Evolutionary conservation across 37 sponge, comb jelly and placozoan genomes (phyloP), one percentile per base, ranked within the genome.

Genomic region (Crambe crambe): DNA sequence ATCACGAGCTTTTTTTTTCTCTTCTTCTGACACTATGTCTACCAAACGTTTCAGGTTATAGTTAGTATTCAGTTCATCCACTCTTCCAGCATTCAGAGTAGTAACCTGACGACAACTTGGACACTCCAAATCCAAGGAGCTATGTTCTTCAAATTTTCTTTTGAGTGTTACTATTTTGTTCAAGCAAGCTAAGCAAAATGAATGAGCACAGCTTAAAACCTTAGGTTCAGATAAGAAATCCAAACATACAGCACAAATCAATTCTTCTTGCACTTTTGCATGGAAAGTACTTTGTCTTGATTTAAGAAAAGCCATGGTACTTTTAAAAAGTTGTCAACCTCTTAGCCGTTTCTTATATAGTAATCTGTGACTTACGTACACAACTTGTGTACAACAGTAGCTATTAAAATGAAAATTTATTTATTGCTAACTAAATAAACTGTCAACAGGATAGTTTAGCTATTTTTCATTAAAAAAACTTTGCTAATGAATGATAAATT

Each of bases 101-200:
- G 78, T 78, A 21, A 78, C 67, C 9, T 78, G 78, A 26, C 78
- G 78, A 65, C 78, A 78, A 65, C 67, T 78, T 25, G 78, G 78
- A 40, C 78, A 78, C 67, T 65, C 78, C 15, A 78, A 42, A 29
- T 65, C 78, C 10, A n/a, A 25, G 1, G 12, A 15, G 47, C 34
- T 35, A n/a, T n/a, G n/a, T 26, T 43, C 37, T 17, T 2, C 36
- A 26, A 32, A 3, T 47, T 26, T 41, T 4, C 27, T 66, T 6
- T 65, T 23, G 1, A 10, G 39, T 32, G 47, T 26, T 8, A 42
- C 23, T 2, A 66, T 78, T 30, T 41, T 34, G 5, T 37, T 18
- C 47, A 78, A 35, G 30, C 78, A 78, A 5, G 9, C 65, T 4
- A 2, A 30, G 31, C 78, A 78, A 51, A 78, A 78, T 8, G 78